Percentiles rank a stretch among this genome's conserved stretches.
These are phyloP conservation scores for Apodemia zela DNA, from an alignment of 2,888 invertebrate species.

Conservation along the genomic window DNA sequence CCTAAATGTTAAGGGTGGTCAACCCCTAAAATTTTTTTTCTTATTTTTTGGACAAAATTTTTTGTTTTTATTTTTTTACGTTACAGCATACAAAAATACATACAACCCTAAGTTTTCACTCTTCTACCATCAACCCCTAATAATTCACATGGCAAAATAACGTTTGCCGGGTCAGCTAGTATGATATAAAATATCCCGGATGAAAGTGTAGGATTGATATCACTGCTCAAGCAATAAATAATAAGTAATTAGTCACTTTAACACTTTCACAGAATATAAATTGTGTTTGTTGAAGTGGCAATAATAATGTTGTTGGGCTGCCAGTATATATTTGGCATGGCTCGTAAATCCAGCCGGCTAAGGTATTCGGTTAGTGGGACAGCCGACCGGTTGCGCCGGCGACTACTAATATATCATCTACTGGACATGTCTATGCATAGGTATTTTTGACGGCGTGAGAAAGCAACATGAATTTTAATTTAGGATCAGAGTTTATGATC, in stretches of 20 bases:
- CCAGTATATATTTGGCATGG: slow-evolving; percentile 21
- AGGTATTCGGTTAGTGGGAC: slow-evolving; percentile 44
- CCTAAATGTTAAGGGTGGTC: too few relatives aligned
- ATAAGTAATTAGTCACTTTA: not conserved
- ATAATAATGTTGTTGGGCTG: slow-evolving; percentile 10
- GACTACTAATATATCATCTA: slow-evolving; percentile 22
- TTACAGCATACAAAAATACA: too few relatives aligned
- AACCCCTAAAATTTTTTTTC: too few relatives aligned
- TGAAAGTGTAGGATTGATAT: not conserved
- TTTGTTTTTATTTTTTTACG: too few relatives aligned
- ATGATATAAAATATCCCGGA: not conserved
- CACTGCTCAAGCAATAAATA: not conserved
- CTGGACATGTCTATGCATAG: slow-evolving; percentile 21
- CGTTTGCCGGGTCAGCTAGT: too few relatives aligned
- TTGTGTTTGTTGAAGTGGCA: slow-evolving; percentile 18
- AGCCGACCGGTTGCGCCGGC: slow-evolving; percentile 42
- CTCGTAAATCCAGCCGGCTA: slow-evolving; percentile 29
- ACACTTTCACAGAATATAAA: slow-evolving; percentile 11
- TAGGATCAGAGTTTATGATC: not conserved
- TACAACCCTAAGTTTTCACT: too few relatives aligned
- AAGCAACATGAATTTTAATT: slow-evolving; percentile 7
- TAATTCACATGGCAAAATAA: too few relatives aligned
- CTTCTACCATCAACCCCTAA: too few relatives aligned
- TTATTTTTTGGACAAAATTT: too few relatives aligned
- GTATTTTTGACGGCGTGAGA: slow-evolving; percentile 9